A percentile compares a stretch with the other conserved stretches of the same genome.
phyloP scores from a whole-genome alignment of 2,113 vertebrate genomes.

The Illadopsis cleaveri region DNA sequence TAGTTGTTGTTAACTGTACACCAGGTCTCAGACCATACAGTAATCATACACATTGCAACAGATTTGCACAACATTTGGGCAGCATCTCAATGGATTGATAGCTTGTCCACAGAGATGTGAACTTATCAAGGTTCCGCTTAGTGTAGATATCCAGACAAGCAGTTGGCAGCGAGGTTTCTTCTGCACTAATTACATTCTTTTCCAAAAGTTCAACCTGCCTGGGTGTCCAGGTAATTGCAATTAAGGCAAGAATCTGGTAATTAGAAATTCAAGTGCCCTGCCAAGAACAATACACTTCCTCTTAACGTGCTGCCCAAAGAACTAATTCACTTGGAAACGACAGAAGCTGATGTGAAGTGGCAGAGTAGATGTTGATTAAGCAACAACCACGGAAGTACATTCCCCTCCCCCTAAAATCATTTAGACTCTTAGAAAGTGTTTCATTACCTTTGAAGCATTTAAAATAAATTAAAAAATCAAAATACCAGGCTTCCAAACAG shows the following conservation, averaged over 20 bases:
- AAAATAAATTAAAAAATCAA: neutral
- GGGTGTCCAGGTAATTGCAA: constrained; percentile 85
- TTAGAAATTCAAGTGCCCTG: constrained; percentile 81
- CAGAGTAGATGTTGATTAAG: constrained; percentile 65
- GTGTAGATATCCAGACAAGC: constrained; percentile 58
- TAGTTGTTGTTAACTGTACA: neutral
- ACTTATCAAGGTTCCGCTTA: constrained; percentile 55
- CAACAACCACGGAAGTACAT: constrained; percentile 49
- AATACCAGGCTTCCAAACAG: neutral
- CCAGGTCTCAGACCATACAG: neutral
- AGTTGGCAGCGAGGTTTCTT: constrained; percentile 71
- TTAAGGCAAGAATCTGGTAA: constrained; percentile 82
- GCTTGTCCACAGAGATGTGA: constrained; percentile 43
- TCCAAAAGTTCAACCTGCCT: constrained; percentile 79
- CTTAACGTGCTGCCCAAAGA: constrained; percentile 73
- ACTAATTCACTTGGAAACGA: constrained; percentile 73
- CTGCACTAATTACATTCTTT: constrained; percentile 80
- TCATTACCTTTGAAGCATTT: neutral
- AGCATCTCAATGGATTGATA: constrained; percentile 3
- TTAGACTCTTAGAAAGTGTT: constrained; percentile 15
- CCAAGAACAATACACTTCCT: constrained; percentile 80
- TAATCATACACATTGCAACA: neutral
- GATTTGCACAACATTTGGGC: neutral
- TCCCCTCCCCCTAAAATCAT: constrained; percentile 39
- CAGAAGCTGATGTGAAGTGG: constrained; percentile 69